phyloP scores from a whole-genome alignment of 2,797 vertebrate species.

The Acanthiza pusilla region DNA sequence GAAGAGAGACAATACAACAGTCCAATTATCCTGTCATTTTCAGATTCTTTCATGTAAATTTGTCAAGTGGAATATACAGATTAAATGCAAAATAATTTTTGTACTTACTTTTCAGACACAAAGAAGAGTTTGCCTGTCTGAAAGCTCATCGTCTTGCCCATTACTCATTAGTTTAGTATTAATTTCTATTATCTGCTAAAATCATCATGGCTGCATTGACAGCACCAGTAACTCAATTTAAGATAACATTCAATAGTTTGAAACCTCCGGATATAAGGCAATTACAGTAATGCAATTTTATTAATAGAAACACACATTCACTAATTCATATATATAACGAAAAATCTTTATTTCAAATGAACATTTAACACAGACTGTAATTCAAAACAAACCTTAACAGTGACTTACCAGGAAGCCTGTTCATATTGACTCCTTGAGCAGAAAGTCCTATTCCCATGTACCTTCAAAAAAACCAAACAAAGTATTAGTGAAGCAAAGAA shows the following conservation, averaged over 20 bases:
- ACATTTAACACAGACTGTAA: not conserved
- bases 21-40: not conserved
- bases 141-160: not conserved
- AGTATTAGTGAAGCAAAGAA: constrained; percentile 45
- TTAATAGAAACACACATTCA: not conserved
- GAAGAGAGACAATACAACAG: not conserved
- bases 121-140: not conserved
- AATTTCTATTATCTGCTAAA: not conserved
- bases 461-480: constrained; percentile 76
- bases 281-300: not conserved
- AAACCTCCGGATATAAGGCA: not conserved
- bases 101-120: not conserved
- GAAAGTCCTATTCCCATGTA: constrained; percentile 99
- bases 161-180: not conserved
- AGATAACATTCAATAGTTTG: not conserved
- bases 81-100: not conserved
- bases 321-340: not conserved
- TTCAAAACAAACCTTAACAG: constrained; percentile 23
- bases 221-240: not conserved
- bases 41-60: not conserved
- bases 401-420: constrained; percentile 96
- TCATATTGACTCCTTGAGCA: constrained; percentile 98
- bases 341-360: not conserved
- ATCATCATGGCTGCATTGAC: not conserved
- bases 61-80: not conserved